These are phyloP conservation scores for Torymus auratus DNA, from an alignment of 2,888 invertebrate genomes.

Conservation along the genomic window DNA sequence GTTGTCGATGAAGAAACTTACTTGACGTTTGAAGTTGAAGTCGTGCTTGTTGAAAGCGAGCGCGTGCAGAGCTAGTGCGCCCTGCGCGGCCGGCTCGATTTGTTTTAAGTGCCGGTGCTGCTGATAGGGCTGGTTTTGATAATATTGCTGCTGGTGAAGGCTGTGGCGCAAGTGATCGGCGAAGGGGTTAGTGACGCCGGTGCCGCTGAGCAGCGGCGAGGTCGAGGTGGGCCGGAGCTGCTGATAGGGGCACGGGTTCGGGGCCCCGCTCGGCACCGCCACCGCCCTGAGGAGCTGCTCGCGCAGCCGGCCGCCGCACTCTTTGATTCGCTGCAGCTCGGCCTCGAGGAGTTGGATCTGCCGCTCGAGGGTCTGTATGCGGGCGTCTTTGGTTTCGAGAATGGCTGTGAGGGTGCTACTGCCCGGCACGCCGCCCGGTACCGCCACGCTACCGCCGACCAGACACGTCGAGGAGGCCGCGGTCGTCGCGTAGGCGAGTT, in stretches of 20 bases:
- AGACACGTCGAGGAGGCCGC: constrained; percentile 74
- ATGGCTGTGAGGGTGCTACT: constrained; percentile 87
- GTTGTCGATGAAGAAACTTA: constrained; percentile 90
- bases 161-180: constrained; percentile 66
- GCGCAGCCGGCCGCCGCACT: constrained; percentile 74
- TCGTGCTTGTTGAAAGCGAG: constrained; percentile 82
- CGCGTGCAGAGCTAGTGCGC: constrained; percentile 75
- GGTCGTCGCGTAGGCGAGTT: constrained; percentile 83
- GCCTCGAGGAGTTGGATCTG: constrained; percentile 89
- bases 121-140: constrained; percentile 66
- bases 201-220: constrained; percentile 59
- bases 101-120: constrained; percentile 72
- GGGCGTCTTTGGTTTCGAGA: constrained; percentile 91
- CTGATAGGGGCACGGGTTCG: constrained; percentile 63
- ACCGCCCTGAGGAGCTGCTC: constrained; percentile 73
- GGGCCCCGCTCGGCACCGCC: constrained; percentile 66
- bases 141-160: constrained; percentile 70
- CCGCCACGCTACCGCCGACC: constrained; percentile 74
- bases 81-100: constrained; percentile 72
- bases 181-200: constrained; percentile 73
- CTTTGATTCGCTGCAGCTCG: constrained; percentile 82
- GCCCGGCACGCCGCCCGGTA: constrained; percentile 78
- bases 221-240: constrained; percentile 51
- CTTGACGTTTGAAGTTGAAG: constrained; percentile 87
- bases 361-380: constrained; percentile 91